Base-by-base conservation (phyloP, 1,140 invertebrate genomes). In the Camponotus pennsylvanicus region DNA sequence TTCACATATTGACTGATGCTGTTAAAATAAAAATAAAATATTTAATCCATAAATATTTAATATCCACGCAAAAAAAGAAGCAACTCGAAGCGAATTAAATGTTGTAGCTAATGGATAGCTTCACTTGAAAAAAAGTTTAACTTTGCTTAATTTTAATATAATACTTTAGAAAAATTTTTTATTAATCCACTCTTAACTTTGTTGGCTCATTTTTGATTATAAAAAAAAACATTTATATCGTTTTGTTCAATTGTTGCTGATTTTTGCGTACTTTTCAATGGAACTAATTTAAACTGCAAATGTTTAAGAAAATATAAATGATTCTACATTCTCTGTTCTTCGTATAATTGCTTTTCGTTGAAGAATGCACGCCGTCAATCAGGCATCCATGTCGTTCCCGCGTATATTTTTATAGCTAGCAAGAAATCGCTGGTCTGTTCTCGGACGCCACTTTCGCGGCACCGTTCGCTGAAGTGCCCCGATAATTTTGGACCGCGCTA, bases 401-500 rank as follows among this genome's bases (percentile, higher is more conserved):
- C 66, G 67, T 63, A 82, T 88, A 82, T 88, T 73, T 73, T 67
- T 52, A 42, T 63, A 70, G 64, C 76, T 21, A 85, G 64, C 66
- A 64, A 27, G 84, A 69, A 78, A 83, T 49, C 37, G 59, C 52
- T 15, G 18, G 59, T 59, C 55, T 82, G 88, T 86, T 76, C 86
- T 88, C 85, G 61, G 57, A 67, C 71, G 55, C 45, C 27, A 77
- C 70, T 88, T 88, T 89, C 61, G 52, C 66, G 71, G 69, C 86
- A 88, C 89, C 90, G 89, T 87, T 89, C 86, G 87, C 67, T 86
- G 85, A 89, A 90, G 76, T 91, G 86, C 71, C 9, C 69, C 73
- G 86, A 83, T 93, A 93, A 93, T 93, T 92, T 93, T 92, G 89
- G 91, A 89, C 45, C 87, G 63, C 67, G 88, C 92, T 93, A 93